Evolutionary conservation across 1,140 invertebrate species (phyloP), one percentile per base, ranked within the genome.

Genomic region (Rhagoletis zephyria): DNA sequence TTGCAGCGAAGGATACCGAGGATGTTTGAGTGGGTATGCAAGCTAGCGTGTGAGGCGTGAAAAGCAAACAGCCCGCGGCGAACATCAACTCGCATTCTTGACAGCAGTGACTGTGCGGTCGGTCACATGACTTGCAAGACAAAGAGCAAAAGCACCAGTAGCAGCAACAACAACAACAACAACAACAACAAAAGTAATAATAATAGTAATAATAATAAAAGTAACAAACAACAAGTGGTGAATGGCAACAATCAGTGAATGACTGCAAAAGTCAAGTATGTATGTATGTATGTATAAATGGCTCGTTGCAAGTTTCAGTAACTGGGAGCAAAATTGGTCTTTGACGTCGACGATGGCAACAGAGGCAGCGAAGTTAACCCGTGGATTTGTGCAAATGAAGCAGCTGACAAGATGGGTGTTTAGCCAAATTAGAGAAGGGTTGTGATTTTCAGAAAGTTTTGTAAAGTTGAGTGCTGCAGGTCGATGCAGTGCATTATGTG

Each of bases 171-270:
- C 14, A 19, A 85, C 51, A 64, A 42, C 65, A 67, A 67, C 9
- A 64, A 86, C 12, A 65, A 51, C 16, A 19, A 48, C 19, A 59
- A 65, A 6, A 86, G 61, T 61, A 86, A 64, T 61, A 86, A 45
- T 65, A 86, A 81, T 59, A 85, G 48, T 59, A 63, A 63, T 63
- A 63, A 81, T 30, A 81, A 81, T 51, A 56, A 81, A 81, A 81
- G 48, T 81, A 81, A 56, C 74, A 81, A 81, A 67, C n/a, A 19
- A 81, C 74, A 81, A 81, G 74, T 56, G 74, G 16, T 16, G 74
- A 81, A 56, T 56, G 74, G 74, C 74, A 81, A 81, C 74, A 81
- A 81, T 81, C 74, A 81, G 74, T 81, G 74, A 48, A 48, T 81
- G 74, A 12, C 74, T 48, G 48, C 48, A 81, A 56, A 56, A 81